These are phyloP conservation scores for Cenopis cana DNA, from an alignment of 2,888 invertebrate genomes.

Conservation along the genomic window DNA sequence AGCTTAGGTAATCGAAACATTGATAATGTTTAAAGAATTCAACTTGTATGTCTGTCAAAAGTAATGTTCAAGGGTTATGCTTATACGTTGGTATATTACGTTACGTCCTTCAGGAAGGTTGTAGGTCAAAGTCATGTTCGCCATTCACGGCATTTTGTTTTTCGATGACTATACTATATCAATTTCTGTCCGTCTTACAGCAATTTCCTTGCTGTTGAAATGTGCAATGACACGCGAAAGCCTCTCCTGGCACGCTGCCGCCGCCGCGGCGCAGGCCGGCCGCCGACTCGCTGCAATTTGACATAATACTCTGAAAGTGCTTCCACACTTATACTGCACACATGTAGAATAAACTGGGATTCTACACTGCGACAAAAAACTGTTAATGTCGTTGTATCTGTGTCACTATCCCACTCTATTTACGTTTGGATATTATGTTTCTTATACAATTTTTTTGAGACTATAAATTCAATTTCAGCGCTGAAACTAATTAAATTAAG, in stretches of 20 bases:
- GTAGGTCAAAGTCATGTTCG: too few relatives aligned
- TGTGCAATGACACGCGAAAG: neutral
- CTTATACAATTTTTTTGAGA: too few relatives aligned
- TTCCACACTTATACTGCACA: neutral
- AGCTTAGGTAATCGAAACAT: neutral
- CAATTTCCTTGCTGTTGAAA: neutral
- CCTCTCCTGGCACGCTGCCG: neutral
- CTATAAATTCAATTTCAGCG: neutral
- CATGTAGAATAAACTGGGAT: neutral
- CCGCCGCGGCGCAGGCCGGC: neutral
- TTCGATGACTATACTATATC: too few relatives aligned
- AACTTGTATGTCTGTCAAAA: neutral
- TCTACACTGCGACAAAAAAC: neutral
- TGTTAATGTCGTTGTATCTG: too few relatives aligned
- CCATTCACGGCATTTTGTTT: too few relatives aligned
- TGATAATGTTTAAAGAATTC: neutral
- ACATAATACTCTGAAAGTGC: neutral
- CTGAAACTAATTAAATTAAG: neutral
- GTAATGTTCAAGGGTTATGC: too few relatives aligned
- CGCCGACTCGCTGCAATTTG: neutral
- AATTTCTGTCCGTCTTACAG: too few relatives aligned
- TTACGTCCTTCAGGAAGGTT: too few relatives aligned
- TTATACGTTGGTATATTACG: too few relatives aligned
- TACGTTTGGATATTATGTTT: too few relatives aligned
- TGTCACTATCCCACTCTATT: too few relatives aligned